A percentile compares a stretch with the other conserved stretches of the same genome.
phyloP scores from a whole-genome alignment of 2,113 vertebrate species.

The Prietella phreatophila region DNA sequence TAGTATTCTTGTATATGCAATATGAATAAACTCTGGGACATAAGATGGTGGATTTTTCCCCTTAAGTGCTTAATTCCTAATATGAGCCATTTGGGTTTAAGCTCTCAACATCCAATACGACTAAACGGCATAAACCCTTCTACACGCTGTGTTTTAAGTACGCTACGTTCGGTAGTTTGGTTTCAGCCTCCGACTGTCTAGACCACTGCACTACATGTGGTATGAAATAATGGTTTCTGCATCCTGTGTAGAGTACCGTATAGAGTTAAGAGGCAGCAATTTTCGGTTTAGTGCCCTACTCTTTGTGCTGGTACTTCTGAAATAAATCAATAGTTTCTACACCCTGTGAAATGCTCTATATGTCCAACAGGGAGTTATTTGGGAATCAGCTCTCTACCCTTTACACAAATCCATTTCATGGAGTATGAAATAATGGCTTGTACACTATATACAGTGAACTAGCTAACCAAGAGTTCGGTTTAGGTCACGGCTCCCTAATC shows the following conservation, averaged over 20 bases:
- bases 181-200: neutral
- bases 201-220: neutral
- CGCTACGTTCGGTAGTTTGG: neutral
- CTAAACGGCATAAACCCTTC: neutral
- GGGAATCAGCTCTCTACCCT: neutral
- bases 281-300: neutral
- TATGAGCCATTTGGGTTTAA: neutral
- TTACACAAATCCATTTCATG: neutral
- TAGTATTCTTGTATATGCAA: constrained; percentile 1
- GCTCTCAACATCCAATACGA: neutral
- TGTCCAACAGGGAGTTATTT: neutral
- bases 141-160: neutral
- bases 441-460: neutral
- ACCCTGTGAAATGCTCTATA: neutral
- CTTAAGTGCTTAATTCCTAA: neutral
- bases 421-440: neutral
- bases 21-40: neutral
- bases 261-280: neutral
- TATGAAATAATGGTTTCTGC: neutral
- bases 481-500: neutral
- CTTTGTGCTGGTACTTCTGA: too few relatives aligned
- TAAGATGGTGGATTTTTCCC: neutral
- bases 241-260: neutral
- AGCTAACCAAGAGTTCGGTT: neutral
- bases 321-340: constrained; percentile 8